Evolutionary conservation across 2,888 invertebrate species (phyloP).

Genomic region (Pheosia gnoma): DNA sequence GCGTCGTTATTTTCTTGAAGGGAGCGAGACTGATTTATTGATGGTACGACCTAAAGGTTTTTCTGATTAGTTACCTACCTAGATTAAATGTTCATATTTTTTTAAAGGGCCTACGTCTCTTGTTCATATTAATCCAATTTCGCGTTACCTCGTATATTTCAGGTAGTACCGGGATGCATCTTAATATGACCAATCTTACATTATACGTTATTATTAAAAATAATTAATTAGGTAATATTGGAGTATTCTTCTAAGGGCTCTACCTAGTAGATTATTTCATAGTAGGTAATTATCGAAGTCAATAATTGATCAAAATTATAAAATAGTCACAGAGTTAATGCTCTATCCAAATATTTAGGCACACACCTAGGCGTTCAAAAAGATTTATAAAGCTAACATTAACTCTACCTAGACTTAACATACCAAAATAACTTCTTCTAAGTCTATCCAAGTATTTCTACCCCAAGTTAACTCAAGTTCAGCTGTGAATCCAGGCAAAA

Average conservation of each 20-base stretch:
- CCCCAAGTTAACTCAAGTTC: background rate
- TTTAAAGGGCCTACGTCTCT: background rate
- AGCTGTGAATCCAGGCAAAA: conserved; percentile 31
- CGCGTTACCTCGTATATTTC: background rate
- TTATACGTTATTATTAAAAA: too few relatives aligned
- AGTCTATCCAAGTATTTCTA: background rate
- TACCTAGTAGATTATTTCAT: too few relatives aligned
- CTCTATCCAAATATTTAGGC: too few relatives aligned
- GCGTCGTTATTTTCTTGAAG: conserved; percentile 60
- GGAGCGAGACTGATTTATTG: conserved; percentile 49
- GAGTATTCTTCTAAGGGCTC: too few relatives aligned
- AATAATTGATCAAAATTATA: too few relatives aligned
- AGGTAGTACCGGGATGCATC: background rate
- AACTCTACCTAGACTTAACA: background rate
- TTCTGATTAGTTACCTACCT: conserved; percentile 22
- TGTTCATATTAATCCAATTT: background rate
- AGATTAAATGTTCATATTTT: background rate
- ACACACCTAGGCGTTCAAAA: too few relatives aligned
- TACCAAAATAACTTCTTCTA: background rate
- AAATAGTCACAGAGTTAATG: too few relatives aligned
- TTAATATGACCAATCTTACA: too few relatives aligned
- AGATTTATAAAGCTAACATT: too few relatives aligned
- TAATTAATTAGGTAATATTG: too few relatives aligned
- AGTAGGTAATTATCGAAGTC: too few relatives aligned
- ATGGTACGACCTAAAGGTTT: conserved; percentile 39